Evolutionary conservation across 2,888 invertebrate species (phyloP).

Genomic region (Lithophane leautieri): DNA sequence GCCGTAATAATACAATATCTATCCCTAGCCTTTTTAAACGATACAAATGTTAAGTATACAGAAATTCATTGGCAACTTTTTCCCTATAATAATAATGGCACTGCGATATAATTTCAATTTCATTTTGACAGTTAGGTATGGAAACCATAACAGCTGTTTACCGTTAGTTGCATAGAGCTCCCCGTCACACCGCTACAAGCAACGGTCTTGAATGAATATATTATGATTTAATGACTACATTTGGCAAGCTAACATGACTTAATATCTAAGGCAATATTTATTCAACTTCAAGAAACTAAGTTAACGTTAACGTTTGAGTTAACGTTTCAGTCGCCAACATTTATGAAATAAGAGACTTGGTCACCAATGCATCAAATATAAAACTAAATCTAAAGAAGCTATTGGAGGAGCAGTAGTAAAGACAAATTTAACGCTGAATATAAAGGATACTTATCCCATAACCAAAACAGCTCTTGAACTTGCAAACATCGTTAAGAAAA

Average conservation of each 20-base stretch:
- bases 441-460: not conserved
- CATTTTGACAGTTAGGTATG: constrained; percentile 4
- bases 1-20: not conserved
- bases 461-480: not conserved
- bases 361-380: not conserved
- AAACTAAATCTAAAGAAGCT: not conserved
- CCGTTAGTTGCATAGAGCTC: constrained; percentile 15
- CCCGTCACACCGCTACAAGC: constrained; percentile 7
- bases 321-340: not conserved
- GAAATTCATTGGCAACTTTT: not conserved
- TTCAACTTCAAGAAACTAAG: not conserved
- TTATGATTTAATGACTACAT: constrained; percentile 22
- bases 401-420: not conserved
- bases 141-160: constrained; percentile 35
- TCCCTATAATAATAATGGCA: not conserved
- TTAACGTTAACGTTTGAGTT: too few relatives aligned
- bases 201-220: constrained; percentile 39
- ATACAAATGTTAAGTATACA: not conserved
- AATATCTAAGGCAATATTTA: constrained; percentile 1
- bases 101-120: not conserved
- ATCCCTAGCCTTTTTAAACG: not conserved
- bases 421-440: not conserved
- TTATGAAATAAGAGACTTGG: not conserved
- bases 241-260: constrained; percentile 15
- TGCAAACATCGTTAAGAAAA: not conserved